Percentiles rank a stretch among this genome's conserved stretches.
phyloP scores from a whole-genome alignment of 1,140 invertebrate species.

The Brachystomella parvula region DNA sequence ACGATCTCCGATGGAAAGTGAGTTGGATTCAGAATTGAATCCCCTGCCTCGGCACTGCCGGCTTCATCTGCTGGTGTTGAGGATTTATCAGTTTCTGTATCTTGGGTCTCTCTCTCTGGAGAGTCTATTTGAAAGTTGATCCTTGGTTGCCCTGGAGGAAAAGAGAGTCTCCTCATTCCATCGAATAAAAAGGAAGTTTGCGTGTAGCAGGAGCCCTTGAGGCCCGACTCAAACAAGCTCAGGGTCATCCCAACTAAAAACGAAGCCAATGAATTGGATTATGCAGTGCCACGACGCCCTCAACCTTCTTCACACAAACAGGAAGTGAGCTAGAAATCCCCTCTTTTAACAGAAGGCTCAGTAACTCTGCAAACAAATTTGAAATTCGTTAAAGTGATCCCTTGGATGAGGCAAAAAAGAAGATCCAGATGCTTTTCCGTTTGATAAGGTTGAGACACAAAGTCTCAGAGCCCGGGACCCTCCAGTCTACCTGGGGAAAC shows the following conservation, averaged over 20 bases:
- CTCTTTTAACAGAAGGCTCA: background rate
- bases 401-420: background rate
- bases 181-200: background rate
- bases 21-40: background rate
- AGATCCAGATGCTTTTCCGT: background rate
- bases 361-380: background rate
- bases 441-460: background rate
- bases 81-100: background rate
- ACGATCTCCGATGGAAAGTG: background rate
- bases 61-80: background rate
- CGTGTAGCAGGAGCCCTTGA: background rate
- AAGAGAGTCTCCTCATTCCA: background rate
- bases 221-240: background rate
- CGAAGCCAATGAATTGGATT: constrained; percentile 8
- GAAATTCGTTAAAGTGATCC: background rate
- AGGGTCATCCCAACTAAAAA: background rate
- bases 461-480: no score
- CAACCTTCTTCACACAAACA: background rate
- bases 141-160: background rate
- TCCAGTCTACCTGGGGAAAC: no score
- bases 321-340: background rate
- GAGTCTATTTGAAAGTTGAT: constrained; percentile 10
- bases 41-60: background rate
- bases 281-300: constrained; percentile 3
- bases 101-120: background rate